phyloP scores from a whole-genome alignment of 2,113 vertebrate species.

The Cyprinodon variegatus region DNA sequence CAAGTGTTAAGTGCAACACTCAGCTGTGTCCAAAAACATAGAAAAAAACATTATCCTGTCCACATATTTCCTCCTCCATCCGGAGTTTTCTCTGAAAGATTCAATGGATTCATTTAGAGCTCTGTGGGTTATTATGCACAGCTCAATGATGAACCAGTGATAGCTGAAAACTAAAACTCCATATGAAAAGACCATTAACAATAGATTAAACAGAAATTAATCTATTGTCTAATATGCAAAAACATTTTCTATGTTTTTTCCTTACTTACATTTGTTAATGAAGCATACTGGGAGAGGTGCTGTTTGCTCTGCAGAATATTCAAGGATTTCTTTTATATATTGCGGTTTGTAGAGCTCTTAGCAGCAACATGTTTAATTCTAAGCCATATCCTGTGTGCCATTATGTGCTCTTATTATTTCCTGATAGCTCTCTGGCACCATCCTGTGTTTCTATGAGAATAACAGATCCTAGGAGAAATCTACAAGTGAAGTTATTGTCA shows the following conservation, averaged over 20 bases:
- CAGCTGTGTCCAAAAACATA: conserved; percentile 63
- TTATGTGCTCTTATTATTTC: conserved; percentile 14
- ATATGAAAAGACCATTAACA: conserved; percentile 14
- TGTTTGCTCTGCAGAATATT: not conserved
- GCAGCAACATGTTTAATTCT: not conserved
- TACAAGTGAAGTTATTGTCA: not conserved
- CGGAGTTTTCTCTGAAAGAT: conserved; percentile 60
- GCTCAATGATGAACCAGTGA: conserved; percentile 5
- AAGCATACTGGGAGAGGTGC: not conserved
- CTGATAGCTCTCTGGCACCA: conserved; percentile 74
- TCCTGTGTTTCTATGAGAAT: conserved; percentile 64
- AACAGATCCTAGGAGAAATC: conserved; percentile 14
- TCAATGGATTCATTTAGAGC: conserved; percentile 58
- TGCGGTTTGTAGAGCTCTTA: no score
- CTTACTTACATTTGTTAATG: not conserved
- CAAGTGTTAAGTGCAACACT: conserved; percentile 41
- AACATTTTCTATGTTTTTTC: not conserved
- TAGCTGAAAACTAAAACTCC: not conserved
- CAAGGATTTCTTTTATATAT: not conserved
- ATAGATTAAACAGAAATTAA: not conserved
- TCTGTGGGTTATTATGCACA: conserved; percentile 15
- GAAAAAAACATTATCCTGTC: conserved; percentile 58
- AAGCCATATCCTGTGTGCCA: conserved; percentile 1
- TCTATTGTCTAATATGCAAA: conserved; percentile 29
- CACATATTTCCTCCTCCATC: conserved; percentile 62